phyloP scores from a whole-genome alignment of 1,140 invertebrate genomes.

The Bombus sibiricus region DNA sequence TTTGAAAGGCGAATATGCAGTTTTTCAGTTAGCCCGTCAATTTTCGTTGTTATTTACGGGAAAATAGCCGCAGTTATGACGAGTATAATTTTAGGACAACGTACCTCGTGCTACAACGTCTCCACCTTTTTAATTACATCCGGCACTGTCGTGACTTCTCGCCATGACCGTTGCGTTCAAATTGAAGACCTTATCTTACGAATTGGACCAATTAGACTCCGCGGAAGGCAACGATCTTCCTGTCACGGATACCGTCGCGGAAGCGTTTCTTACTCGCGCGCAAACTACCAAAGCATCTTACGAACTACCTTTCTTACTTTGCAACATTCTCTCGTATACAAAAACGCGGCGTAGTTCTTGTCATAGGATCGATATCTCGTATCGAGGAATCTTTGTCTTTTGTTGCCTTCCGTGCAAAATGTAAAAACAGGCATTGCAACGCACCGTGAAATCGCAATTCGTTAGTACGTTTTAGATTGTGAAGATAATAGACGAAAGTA shows the following conservation, averaged over 20 bases:
- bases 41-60: slow-evolving; percentile 1
- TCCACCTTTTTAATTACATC: slow-evolving; percentile 31
- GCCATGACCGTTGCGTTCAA: slow-evolving; percentile 67
- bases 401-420: neutral
- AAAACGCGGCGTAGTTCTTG: too few species aligned
- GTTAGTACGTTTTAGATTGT: too few species aligned
- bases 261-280: slow-evolving; percentile 70
- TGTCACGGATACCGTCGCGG: slow-evolving; percentile 55
- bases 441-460: too few species aligned
- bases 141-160: slow-evolving; percentile 61
- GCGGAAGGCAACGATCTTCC: slow-evolving; percentile 72
- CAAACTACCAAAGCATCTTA: neutral
- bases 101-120: neutral
- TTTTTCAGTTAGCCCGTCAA: slow-evolving; percentile 16
- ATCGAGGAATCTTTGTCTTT: too few species aligned
- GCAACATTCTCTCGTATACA: neutral
- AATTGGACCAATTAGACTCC: slow-evolving; percentile 66
- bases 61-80: slow-evolving; percentile 31
- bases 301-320: neutral
- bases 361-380: too few species aligned
- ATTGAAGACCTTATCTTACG: slow-evolving; percentile 70
- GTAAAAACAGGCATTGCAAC: too few species aligned
- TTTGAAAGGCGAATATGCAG: neutral
- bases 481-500: neutral
- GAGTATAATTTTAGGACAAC: slow-evolving; percentile 23